A percentile compares a stretch with the other conserved stretches of the same genome.
Conservation (phyloP, 2,888 invertebrate species). For the Teleiodes luculella region DNA sequence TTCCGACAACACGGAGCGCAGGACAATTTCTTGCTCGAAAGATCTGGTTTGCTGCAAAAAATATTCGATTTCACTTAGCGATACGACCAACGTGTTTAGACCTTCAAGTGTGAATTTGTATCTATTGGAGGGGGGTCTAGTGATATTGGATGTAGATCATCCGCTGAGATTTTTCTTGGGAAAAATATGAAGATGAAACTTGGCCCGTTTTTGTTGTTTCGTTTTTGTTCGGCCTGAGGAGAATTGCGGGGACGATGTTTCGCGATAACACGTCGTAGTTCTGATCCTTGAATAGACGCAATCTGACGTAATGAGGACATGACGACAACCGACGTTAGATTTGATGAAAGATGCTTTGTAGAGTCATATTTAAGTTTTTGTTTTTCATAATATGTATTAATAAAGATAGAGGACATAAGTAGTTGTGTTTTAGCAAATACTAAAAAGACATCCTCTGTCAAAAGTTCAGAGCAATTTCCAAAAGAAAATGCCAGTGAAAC, state of each 20-base stretch:
- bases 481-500: too few species aligned
- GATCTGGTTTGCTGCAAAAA: slow-evolving; percentile 31
- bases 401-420: too few species aligned
- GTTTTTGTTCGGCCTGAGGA: slow-evolving; percentile 36
- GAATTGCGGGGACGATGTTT: slow-evolving; percentile 33
- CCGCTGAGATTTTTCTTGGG: slow-evolving; percentile 34
- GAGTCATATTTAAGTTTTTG: too few species aligned
- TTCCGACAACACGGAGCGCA: slow-evolving; percentile 4
- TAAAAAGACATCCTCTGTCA: too few species aligned
- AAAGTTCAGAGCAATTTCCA: too few species aligned
- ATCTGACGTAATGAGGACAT: slow-evolving; percentile 1
- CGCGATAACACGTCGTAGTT: neutral
- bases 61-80: slow-evolving; percentile 40
- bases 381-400: too few species aligned
- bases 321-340: neutral
- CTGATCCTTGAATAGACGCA: neutral
- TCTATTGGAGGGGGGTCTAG: slow-evolving; percentile 14
- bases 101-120: neutral
- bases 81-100: slow-evolving; percentile 20
- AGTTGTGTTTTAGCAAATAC: too few species aligned
- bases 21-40: slow-evolving; percentile 25
- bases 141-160: slow-evolving; percentile 28
- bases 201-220: slow-evolving; percentile 36
- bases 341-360: neutral
- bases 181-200: slow-evolving; percentile 51